Evolutionary conservation across 2,113 vertebrate species (phyloP).

Genomic region (Syngnathoides biaculeatus): DNA sequence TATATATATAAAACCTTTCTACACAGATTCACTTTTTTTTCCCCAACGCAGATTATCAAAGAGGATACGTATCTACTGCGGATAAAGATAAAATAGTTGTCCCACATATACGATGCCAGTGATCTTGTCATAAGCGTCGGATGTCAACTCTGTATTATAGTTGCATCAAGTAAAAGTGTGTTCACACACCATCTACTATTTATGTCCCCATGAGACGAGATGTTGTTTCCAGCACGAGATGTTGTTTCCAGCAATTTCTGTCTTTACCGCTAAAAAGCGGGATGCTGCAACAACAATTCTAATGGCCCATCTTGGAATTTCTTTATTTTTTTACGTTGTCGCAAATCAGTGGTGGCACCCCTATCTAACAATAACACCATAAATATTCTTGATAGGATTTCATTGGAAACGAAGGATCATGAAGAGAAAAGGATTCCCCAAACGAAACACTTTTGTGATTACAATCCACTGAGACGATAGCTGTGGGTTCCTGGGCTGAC

Average conservation of each 20-base stretch:
- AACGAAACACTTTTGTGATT: constrained; percentile 15
- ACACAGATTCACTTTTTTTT: neutral
- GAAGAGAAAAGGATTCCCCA: constrained; percentile 6
- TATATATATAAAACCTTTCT: neutral
- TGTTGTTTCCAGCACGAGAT: constrained; percentile 40
- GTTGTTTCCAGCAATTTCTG: constrained; percentile 47
- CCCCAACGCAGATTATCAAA: neutral
- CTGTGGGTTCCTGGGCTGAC: constrained; percentile 51
- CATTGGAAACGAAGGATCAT: constrained; percentile 28
- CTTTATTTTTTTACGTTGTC: too few relatives aligned
- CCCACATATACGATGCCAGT: too few relatives aligned
- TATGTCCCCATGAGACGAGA: constrained; percentile 20
- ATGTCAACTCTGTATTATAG: neutral
- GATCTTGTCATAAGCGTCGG: too few relatives aligned
- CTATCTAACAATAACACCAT: neutral
- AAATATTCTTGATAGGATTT: constrained; percentile 13
- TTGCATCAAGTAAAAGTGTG: constrained; percentile 39
- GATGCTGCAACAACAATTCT: neutral
- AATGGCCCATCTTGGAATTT: neutral
- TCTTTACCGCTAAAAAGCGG: constrained; percentile 27
- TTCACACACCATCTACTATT: constrained; percentile 46
- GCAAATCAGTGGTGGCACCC: neutral
- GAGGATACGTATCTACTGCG: neutral
- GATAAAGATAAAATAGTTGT: neutral
- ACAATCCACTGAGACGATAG: constrained; percentile 20